Base-by-base conservation (phyloP, 2,797 vertebrate genomes). In the Phaenicophaeus curvirostris region DNA sequence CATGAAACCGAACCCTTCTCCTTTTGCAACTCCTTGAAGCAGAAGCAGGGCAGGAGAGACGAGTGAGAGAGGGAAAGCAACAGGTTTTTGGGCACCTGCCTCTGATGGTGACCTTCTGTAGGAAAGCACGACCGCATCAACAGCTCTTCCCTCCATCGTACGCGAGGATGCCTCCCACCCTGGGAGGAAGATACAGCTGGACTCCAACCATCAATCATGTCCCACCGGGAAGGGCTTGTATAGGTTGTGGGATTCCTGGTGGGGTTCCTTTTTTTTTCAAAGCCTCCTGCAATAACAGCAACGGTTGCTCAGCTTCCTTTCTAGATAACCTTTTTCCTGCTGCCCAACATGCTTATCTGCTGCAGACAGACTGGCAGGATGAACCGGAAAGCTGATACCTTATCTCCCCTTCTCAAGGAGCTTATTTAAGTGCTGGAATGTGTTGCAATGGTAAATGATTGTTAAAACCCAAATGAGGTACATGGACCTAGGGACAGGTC, bases 291-390 rank as follows among this genome's bases (percentile, higher is more conserved):
- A 95, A 95, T 80, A 96, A 94, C 89, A 95, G 90, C 61, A 68
- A 15, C 83, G 6, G 59, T 57, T 66, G 90, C 17, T 67, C 48
- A 15, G 48, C 93, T 97, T 97, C 97, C 98, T 97, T 91, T 94
- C 77, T 75, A 76, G 82, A 95, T 93, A 94, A 95, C 90, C 93
- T 75, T 89, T 95, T 97, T 97, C 95, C 97, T 96, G 93, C 80
- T 94, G 84, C 90, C 71, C 69, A 84, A 55, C 89, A 11, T 65
- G 76, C 94, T 96, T 87, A 95, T 97, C 96, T 95, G 90, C 73
- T 86, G 66, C 78, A 92, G 91, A 89, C 93, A 96, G 92, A 89
- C 93, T 84, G 86, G 89, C 94, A 96, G 87, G 91, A 95, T 91
- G 93, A 94, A 90, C 96, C 55, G 73, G 96, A 97, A 97, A 94